Evolutionary conservation across 2,888 invertebrate genomes (phyloP).

Genomic region (Apodemia mormo): DNA sequence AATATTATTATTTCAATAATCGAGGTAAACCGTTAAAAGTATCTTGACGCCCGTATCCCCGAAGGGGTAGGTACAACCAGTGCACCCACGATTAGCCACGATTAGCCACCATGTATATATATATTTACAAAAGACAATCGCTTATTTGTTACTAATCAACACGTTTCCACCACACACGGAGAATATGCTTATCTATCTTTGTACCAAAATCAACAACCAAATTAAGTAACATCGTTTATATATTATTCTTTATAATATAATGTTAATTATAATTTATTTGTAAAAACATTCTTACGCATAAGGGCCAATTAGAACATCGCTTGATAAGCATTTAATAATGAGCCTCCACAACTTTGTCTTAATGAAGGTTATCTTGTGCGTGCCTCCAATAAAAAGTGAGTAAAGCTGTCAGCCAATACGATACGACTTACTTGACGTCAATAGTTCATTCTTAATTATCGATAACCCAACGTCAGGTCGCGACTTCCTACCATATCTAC

Average conservation of each 20-base stretch:
- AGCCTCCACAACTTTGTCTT: conserved; percentile 33
- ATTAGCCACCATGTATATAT: too few relatives aligned
- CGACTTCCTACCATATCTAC: conserved; percentile 46
- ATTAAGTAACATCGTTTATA: conserved; percentile 5
- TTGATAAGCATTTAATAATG: conserved; percentile 34
- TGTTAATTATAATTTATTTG: conserved; percentile 5
- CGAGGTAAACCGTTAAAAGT: too few relatives aligned
- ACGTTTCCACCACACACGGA: neutral
- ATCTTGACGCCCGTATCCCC: too few relatives aligned
- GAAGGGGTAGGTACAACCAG: too few relatives aligned
- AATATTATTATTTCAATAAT: too few relatives aligned
- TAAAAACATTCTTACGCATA: conserved; percentile 16
- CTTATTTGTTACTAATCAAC: neutral
- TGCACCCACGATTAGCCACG: too few relatives aligned
- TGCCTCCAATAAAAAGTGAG: conserved; percentile 34
- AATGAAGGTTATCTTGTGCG: conserved; percentile 38
- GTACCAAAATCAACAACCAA: neutral
- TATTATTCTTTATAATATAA: conserved; percentile 5
- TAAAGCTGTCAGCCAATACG: conserved; percentile 34
- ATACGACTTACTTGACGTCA: conserved; percentile 48
- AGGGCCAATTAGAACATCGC: conserved; percentile 25
- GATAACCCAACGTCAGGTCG: conserved; percentile 54
- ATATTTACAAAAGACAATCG: neutral
- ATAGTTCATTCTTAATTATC: conserved; percentile 48
- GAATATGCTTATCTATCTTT: neutral